phyloP scores from a whole-genome alignment of 2,113 vertebrate genomes.

The Notothenia coriiceps region DNA sequence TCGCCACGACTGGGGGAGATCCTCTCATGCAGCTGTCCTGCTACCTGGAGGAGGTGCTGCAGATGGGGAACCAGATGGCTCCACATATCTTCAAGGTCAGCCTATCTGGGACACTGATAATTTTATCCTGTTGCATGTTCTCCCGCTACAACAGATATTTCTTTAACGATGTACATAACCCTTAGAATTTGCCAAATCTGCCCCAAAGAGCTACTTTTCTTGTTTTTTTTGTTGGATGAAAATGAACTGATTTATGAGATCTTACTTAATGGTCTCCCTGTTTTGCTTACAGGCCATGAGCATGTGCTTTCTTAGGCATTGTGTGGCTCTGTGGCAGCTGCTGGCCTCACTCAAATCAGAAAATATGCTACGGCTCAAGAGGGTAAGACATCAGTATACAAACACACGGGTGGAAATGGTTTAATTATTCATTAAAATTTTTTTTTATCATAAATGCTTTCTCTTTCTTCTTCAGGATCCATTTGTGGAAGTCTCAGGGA shows the following conservation, averaged over 20 bases:
- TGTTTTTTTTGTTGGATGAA: neutral
- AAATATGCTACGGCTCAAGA: slow-evolving; percentile 88
- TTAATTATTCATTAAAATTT: neutral
- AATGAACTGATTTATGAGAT: neutral
- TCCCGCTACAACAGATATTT: neutral
- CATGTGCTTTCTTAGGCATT: slow-evolving; percentile 87
- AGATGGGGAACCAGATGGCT: slow-evolving; percentile 89
- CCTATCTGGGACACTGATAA: slow-evolving; percentile 25
- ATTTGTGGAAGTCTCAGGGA: slow-evolving; percentile 82
- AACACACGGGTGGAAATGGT: neutral
- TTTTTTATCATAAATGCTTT: neutral
- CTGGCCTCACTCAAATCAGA: slow-evolving; percentile 91
- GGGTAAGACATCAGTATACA: slow-evolving; percentile 77
- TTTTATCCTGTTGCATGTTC: slow-evolving; percentile 3
- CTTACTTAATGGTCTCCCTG: neutral
- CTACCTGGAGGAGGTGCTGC: slow-evolving; percentile 88
- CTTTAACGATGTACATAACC: slow-evolving; percentile 10
- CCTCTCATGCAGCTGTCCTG: slow-evolving; percentile 83
- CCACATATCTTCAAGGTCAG: slow-evolving; percentile 88
- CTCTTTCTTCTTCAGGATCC: slow-evolving; percentile 86
- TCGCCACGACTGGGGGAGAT: slow-evolving; percentile 89
- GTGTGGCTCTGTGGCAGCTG: slow-evolving; percentile 91
- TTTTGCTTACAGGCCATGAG: slow-evolving; percentile 83
- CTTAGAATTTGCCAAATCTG: neutral
- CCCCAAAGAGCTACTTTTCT: neutral